Evolutionary conservation across 2,113 vertebrate genomes (phyloP).

Genomic region (Micromys minutus): DNA sequence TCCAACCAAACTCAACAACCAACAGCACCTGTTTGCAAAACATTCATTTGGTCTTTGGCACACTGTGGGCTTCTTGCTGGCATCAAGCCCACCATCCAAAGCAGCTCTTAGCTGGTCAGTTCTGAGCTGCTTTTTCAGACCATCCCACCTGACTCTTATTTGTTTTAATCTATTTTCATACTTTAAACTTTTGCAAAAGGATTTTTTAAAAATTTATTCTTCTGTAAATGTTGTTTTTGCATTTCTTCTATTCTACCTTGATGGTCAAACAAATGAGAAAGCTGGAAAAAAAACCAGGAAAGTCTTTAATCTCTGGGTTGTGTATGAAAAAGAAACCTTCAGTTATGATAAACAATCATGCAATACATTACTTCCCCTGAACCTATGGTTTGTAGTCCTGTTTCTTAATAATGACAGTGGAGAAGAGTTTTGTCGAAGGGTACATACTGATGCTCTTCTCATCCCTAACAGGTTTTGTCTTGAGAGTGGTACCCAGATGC

Average conservation of each 20-base stretch:
- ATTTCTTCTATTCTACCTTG: neutral
- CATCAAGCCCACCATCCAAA: neutral
- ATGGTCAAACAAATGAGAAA: neutral
- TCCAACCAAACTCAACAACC: neutral
- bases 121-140: neutral
- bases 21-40: neutral
- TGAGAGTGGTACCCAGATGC: neutral
- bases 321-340: neutral
- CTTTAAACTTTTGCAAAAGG: neutral
- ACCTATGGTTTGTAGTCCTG: neutral
- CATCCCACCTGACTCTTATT: neutral
- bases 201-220: neutral
- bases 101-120: neutral
- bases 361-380: neutral
- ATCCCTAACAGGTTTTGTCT: neutral
- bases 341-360: neutral
- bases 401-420: neutral
- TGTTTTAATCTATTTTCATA: slow-evolving; percentile 4
- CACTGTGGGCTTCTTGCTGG: neutral
- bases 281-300: neutral
- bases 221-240: neutral
- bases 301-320: neutral
- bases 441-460: neutral
- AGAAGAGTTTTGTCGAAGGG: no score
- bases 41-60: neutral